Conservation (phyloP, 64 coral and sea anemone species). For the Montipora efflorescens region DNA sequence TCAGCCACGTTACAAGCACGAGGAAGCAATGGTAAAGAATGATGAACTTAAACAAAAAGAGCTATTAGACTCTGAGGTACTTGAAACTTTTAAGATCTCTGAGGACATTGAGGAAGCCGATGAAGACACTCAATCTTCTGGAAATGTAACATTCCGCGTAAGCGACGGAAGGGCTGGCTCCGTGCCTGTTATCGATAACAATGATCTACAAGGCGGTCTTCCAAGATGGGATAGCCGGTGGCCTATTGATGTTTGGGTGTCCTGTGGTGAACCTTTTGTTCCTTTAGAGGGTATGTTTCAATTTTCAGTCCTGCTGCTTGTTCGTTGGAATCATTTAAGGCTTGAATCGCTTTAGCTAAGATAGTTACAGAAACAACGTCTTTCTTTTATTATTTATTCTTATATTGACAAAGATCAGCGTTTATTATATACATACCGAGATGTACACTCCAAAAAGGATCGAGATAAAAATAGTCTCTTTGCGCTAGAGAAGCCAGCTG, state of each 20-base stretch:
- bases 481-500: no score
- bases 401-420: no score
- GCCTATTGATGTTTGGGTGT: constrained; percentile 94
- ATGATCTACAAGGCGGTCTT: constrained; percentile 38
- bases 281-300: constrained; percentile 81
- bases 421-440: no score
- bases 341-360: no score
- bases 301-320: not conserved
- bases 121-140: constrained; percentile 10
- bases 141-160: constrained; percentile 78
- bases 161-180: constrained; percentile 67
- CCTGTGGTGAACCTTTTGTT: constrained; percentile 98
- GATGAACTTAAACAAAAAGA: constrained; percentile 11
- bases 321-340: not conserved
- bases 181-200: constrained; percentile 47
- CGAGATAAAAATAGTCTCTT: no score
- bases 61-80: constrained; percentile 12
- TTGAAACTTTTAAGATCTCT: constrained; percentile 17
- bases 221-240: constrained; percentile 87
- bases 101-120: not conserved
- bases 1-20: constrained; percentile 33
- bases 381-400: no score
- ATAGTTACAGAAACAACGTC: no score
- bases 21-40: not conserved
- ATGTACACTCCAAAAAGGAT: no score